A percentile compares a stretch with the other conserved stretches of the same genome.
phyloP scores from a whole-genome alignment of 1,140 invertebrate genomes.

The Meloidogyne floridensis region DNA sequence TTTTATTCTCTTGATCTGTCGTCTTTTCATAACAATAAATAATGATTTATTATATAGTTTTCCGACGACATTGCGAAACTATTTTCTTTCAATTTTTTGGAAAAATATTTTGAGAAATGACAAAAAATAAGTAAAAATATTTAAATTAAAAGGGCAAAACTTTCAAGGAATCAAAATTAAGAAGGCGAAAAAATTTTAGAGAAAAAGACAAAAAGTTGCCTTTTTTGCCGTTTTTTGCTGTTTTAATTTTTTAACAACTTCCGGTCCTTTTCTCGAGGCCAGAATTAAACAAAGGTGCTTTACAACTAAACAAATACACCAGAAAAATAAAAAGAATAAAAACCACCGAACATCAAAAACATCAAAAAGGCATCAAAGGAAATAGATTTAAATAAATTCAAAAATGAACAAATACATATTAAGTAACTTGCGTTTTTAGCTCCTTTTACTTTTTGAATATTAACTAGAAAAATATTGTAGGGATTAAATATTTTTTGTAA shows the following conservation, averaged over 20 bases:
- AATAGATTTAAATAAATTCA: not conserved
- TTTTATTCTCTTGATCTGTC: too few relatives aligned
- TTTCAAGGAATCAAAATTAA: too few relatives aligned
- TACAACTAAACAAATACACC: not conserved
- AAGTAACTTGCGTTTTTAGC: not conserved
- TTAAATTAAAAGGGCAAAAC: too few relatives aligned
- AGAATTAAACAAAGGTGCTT: constrained; percentile 9
- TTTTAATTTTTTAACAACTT: not conserved
- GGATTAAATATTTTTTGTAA: not conserved
- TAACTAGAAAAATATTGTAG: not conserved
- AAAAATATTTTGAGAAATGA: too few relatives aligned
- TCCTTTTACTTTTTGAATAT: not conserved
- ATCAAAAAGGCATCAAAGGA: not conserved
- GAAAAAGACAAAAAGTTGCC: too few relatives aligned
- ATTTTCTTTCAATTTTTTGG: too few relatives aligned
- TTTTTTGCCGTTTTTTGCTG: too few relatives aligned
- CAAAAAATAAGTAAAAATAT: too few relatives aligned
- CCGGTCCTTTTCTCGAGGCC: not conserved
- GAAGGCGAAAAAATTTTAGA: too few relatives aligned
- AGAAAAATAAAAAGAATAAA: not conserved
- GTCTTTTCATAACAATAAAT: too few relatives aligned
- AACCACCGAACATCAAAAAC: not conserved
- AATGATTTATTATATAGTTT: too few relatives aligned
- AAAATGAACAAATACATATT: not conserved
- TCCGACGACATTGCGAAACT: too few relatives aligned